These are phyloP conservation scores for Ceyx melanurus DNA, from an alignment of 2,113 vertebrate genomes.

Conservation along the genomic window DNA sequence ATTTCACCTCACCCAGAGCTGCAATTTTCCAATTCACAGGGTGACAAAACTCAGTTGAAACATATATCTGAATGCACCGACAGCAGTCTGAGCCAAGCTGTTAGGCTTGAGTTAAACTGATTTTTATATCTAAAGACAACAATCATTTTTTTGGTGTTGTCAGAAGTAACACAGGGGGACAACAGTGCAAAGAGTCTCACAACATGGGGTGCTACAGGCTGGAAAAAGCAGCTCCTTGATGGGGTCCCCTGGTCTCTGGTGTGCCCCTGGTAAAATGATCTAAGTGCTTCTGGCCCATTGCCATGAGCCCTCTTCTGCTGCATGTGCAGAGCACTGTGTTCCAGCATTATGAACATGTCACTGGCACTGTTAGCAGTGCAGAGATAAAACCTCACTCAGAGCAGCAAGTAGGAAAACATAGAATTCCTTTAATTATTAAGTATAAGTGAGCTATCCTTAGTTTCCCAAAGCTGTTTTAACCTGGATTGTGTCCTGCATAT, in stretches of 20 bases:
- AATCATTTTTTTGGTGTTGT: conserved; percentile 60
- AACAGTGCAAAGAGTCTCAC: conserved; percentile 77
- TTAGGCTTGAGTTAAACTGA: conserved; percentile 75
- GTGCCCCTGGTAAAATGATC: conserved; percentile 83
- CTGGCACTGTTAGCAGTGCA: conserved; percentile 42
- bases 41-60: conserved; percentile 54
- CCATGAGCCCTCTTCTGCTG: conserved; percentile 69
- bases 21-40: conserved; percentile 40
- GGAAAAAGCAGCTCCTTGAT: conserved; percentile 74
- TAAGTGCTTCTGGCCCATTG: conserved; percentile 83
- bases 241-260: conserved; percentile 74
- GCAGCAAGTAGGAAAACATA: background rate
- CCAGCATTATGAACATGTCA: conserved; percentile 69
- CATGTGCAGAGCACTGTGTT: conserved; percentile 58
- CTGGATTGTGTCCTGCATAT: background rate
- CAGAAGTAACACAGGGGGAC: conserved; percentile 40
- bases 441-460: background rate
- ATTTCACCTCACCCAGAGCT: conserved; percentile 31
- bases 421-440: conserved; percentile 33
- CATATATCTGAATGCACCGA: conserved; percentile 58
- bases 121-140: conserved; percentile 80
- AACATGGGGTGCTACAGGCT: conserved; percentile 76
- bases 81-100: conserved; percentile 75
- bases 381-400: conserved; percentile 31
- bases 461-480: background rate